Evolutionary conservation across 2,113 vertebrate species (phyloP).

Genomic region (Ptychochromis oligacanthus): DNA sequence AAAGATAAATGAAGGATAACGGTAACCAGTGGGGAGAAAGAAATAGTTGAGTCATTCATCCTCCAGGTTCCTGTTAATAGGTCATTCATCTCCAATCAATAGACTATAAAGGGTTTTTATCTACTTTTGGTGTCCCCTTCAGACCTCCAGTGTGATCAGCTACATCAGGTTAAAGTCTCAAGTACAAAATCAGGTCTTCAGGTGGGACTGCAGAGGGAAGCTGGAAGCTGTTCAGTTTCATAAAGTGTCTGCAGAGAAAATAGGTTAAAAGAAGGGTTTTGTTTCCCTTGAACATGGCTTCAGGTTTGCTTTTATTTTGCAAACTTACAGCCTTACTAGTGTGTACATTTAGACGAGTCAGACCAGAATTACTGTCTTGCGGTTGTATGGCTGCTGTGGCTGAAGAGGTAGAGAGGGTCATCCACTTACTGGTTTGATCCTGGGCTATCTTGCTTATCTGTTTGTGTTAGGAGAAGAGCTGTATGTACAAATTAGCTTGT

Average conservation of each 20-base stretch:
- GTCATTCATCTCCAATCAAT: slow-evolving; percentile 36
- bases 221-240: background rate
- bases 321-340: too few relatives aligned
- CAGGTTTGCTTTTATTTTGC: background rate
- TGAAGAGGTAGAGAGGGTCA: background rate
- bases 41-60: slow-evolving; percentile 30
- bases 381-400: background rate
- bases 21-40: background rate
- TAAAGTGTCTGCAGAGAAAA: background rate
- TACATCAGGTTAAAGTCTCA: slow-evolving; percentile 20
- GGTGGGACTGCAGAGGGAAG: background rate
- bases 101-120: slow-evolving; percentile 31
- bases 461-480: background rate
- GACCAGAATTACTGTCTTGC: background rate
- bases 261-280: background rate
- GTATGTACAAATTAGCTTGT: background rate
- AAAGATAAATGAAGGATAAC: background rate
- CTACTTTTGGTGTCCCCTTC: slow-evolving; percentile 17
- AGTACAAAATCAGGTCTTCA: slow-evolving; percentile 8
- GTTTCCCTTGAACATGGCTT: background rate
- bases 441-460: background rate
- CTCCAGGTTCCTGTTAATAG: slow-evolving; percentile 17
- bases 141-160: slow-evolving; percentile 18
- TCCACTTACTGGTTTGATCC: background rate
- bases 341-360: background rate